Evolutionary conservation across 2,113 vertebrate species (phyloP).

Genomic region (Rhinolophus sinicus): DNA sequence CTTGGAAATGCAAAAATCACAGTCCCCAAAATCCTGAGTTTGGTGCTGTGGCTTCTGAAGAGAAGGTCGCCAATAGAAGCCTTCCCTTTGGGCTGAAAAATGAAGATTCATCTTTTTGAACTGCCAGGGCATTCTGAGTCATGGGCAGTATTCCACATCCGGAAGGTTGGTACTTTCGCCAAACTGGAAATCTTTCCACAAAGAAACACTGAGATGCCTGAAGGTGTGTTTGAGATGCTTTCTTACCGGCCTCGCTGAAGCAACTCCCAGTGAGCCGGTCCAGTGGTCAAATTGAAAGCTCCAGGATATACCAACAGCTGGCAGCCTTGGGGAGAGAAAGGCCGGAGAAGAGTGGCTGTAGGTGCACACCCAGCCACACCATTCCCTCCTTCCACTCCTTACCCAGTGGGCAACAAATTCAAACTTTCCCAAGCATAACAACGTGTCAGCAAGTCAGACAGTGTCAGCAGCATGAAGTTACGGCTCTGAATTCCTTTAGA

Average conservation of each 20-base stretch:
- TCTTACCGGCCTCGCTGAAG: slow-evolving; percentile 94
- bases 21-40: neutral
- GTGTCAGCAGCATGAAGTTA: neutral
- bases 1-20: neutral
- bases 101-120: neutral
- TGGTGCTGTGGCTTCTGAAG: neutral
- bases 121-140: neutral
- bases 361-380: neutral
- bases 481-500: neutral
- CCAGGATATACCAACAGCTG: slow-evolving; percentile 96
- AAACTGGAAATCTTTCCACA: neutral
- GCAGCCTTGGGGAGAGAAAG: slow-evolving; percentile 87
- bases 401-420: neutral
- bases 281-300: slow-evolving; percentile 98
- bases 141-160: neutral
- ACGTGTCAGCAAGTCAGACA: neutral
- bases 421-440: neutral
- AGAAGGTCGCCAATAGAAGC: neutral
- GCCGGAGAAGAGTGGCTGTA: neutral
- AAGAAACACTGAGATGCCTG: neutral
- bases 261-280: slow-evolving; percentile 97
- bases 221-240: neutral
- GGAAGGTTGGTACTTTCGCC: neutral
- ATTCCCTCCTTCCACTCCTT: neutral
- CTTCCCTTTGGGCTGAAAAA: neutral